Conservation (phyloP, 2,797 vertebrate species). For the Uromys caudimaculatus region DNA sequence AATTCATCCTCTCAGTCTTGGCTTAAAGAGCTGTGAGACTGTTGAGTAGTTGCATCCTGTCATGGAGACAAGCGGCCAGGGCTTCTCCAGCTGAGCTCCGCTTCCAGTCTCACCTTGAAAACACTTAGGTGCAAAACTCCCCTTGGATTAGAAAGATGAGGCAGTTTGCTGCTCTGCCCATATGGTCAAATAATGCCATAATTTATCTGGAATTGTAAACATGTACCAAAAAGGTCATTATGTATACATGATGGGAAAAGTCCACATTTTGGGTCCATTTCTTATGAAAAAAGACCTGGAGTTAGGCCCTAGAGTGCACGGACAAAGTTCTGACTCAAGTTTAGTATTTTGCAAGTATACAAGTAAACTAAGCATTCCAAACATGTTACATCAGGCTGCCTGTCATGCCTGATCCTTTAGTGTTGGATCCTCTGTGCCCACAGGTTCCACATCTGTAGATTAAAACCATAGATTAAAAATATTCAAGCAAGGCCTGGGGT, state of each 20-base stretch:
- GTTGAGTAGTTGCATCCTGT: not conserved
- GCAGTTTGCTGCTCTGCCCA: not conserved
- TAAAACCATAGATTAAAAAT: not conserved
- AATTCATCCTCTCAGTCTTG: constrained; percentile 54
- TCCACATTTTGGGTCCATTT: not conserved
- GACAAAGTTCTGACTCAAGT: not conserved
- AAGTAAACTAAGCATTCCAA: not conserved
- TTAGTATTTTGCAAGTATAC: not conserved
- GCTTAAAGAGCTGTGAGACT: not conserved
- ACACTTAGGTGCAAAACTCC: not conserved
- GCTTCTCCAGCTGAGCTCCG: not conserved
- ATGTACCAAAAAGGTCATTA: not conserved
- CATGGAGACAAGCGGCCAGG: not conserved
- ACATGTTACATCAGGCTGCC: not conserved
- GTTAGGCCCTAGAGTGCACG: not conserved
- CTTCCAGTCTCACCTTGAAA: not conserved
- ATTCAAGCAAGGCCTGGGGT: not conserved
- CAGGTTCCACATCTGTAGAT: not conserved
- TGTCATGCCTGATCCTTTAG: not conserved
- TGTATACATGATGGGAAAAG: not conserved
- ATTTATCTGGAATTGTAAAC: not conserved
- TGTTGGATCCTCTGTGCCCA: not conserved
- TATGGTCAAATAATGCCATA: not conserved
- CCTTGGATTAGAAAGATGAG: not conserved
- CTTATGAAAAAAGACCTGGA: not conserved